Conservation (phyloP, 2,797 vertebrate species). For the Merluccius polli region DNA sequence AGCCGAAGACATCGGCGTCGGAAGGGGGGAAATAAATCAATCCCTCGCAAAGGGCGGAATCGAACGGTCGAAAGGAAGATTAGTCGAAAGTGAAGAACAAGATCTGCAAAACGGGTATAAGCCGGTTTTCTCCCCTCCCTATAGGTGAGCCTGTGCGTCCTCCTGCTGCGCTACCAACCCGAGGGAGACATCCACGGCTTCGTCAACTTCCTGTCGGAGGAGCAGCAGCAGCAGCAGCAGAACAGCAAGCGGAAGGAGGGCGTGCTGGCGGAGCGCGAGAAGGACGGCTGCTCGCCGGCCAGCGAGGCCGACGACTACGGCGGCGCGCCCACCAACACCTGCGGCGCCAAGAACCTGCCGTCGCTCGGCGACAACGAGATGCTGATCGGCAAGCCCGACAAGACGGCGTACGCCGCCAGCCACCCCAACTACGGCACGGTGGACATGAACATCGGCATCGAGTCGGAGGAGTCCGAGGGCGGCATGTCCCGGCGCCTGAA, state of each 20-base stretch:
- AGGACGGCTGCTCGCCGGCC: conserved; percentile 86
- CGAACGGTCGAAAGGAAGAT: too few relatives aligned
- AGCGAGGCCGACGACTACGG: conserved; percentile 87
- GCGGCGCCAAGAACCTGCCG: conserved; percentile 93
- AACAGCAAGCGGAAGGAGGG: conserved; percentile 87
- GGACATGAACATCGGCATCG: conserved; percentile 90
- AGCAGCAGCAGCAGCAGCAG: too few relatives aligned
- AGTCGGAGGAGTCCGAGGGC: conserved; percentile 88
- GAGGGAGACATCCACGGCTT: conserved; percentile 96
- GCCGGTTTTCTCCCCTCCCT: not conserved
- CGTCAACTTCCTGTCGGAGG: conserved; percentile 94
- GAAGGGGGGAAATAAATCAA: too few relatives aligned
- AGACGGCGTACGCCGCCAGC: conserved; percentile 81
- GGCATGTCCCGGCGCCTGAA: conserved; percentile 88
- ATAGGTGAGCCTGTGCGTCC: conserved; percentile 90
- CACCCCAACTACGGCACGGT: conserved; percentile 97
- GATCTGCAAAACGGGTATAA: too few relatives aligned
- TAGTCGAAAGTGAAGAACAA: too few relatives aligned
- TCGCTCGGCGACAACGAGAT: conserved; percentile 96
- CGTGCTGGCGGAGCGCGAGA: conserved; percentile 90
- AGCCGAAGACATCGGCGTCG: too few relatives aligned
- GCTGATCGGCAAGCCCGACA: conserved; percentile 95
- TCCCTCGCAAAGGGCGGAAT: too few relatives aligned
- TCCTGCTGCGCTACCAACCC: conserved; percentile 92
- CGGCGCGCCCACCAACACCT: conserved; percentile 83